phyloP scores from a whole-genome alignment of 2,113 vertebrate genomes.

The Acrocephalus arundinaceus region DNA sequence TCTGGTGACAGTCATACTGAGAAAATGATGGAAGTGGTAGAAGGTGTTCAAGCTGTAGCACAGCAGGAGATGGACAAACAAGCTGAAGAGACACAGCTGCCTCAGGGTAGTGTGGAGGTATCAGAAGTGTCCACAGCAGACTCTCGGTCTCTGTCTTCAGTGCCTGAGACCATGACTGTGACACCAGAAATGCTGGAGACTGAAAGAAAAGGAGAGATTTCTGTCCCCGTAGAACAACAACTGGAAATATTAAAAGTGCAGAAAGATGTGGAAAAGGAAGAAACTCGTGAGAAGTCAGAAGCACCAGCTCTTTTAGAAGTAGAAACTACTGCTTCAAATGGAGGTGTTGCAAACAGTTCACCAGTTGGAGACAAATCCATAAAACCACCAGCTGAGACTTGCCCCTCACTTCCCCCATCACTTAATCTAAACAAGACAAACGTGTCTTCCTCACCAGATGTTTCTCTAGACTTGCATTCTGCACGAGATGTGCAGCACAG shows the following conservation, averaged over 20 bases:
- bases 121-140: slow-evolving; percentile 63
- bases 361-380: slow-evolving; percentile 68
- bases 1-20: slow-evolving; percentile 43
- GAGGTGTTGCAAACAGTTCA: slow-evolving; percentile 72
- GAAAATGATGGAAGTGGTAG: slow-evolving; percentile 65
- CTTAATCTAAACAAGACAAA: slow-evolving; percentile 74
- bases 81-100: slow-evolving; percentile 68
- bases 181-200: slow-evolving; percentile 25
- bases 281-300: slow-evolving; percentile 32
- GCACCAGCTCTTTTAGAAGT: slow-evolving; percentile 50
- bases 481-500: slow-evolving; percentile 72
- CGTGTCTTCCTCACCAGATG: slow-evolving; percentile 75
- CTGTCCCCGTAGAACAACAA: slow-evolving; percentile 24
- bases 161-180: slow-evolving; percentile 5
- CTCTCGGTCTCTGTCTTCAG: background rate
- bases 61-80: slow-evolving; percentile 70
- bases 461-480: slow-evolving; percentile 78
- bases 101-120: slow-evolving; percentile 50
- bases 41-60: slow-evolving; percentile 15
- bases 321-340: slow-evolving; percentile 72
- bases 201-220: slow-evolving; percentile 13
- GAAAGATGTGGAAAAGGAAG: slow-evolving; percentile 44
- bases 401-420: slow-evolving; percentile 50
- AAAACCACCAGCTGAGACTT: slow-evolving; percentile 66
- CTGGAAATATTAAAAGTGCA: slow-evolving; percentile 23